Evolutionary conservation across 2,797 vertebrate genomes (phyloP).

Genomic region (Borostomias antarcticus): DNA sequence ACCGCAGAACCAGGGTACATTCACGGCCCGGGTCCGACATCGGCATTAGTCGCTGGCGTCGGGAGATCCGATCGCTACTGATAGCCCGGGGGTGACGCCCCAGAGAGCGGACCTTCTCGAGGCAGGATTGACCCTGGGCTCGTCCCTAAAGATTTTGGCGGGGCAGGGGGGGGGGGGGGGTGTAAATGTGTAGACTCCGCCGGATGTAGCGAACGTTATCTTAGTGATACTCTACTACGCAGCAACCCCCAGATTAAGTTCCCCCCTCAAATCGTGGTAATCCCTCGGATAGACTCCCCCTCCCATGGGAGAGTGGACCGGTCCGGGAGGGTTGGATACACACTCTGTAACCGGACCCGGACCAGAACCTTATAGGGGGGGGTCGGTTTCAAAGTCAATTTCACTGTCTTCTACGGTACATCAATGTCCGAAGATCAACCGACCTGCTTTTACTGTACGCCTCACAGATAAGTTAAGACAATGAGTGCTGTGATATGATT

Average conservation of each 20-base stretch:
- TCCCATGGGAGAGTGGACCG: not conserved
- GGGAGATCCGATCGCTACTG: too few species aligned
- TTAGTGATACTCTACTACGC: not conserved
- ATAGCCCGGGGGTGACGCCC: conserved; percentile 19
- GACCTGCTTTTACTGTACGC: conserved; percentile 21
- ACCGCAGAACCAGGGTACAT: not conserved
- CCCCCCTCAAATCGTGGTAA: not conserved
- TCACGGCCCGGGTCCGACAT: conserved; percentile 3
- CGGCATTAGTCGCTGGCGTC: conserved; percentile 7
- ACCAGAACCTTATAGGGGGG: not conserved
- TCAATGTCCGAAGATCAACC: conserved; percentile 21
- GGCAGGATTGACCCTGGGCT: not conserved
- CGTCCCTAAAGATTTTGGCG: too few species aligned
- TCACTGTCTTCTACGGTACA: conserved; percentile 5
- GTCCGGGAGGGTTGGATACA: not conserved
- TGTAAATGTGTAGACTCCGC: too few species aligned
- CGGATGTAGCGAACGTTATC: too few species aligned
- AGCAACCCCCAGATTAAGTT: not conserved
- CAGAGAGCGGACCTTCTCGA: not conserved
- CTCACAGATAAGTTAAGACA: too few species aligned
- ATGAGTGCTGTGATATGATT: too few species aligned
- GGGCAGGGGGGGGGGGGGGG: too few species aligned
- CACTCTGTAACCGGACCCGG: not conserved
- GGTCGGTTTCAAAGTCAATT: conserved; percentile 19
- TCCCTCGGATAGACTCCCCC: not conserved